A percentile compares a stretch with the other conserved stretches of the same genome.
These are phyloP conservation scores for Halichoeres trimaculatus DNA, from an alignment of 2,113 vertebrate genomes.

Conservation along the genomic window DNA sequence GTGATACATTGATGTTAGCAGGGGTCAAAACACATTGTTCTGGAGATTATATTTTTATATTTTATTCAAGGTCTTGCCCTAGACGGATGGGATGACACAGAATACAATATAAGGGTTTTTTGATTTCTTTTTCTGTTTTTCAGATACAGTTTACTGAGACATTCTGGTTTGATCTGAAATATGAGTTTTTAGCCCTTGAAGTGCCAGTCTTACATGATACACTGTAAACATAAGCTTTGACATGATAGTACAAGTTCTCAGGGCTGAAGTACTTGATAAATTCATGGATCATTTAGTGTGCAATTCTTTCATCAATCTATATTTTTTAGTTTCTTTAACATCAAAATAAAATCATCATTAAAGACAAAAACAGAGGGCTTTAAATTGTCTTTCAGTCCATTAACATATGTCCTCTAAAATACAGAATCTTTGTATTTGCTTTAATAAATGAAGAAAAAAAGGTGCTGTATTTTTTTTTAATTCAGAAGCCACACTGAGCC, in stretches of 20 bases:
- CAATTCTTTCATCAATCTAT: too few relatives aligned
- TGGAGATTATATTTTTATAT: constrained; percentile 20
- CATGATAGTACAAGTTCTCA: neutral
- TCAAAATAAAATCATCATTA: too few relatives aligned
- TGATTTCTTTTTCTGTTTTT: neutral
- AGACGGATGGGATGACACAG: constrained; percentile 8
- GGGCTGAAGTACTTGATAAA: too few relatives aligned
- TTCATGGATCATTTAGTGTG: too few relatives aligned
- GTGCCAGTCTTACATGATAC: neutral
- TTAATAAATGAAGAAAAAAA: too few relatives aligned
- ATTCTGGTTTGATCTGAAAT: neutral
- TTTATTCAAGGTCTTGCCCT: neutral
- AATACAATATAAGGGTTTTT: neutral
- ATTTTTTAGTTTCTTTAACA: too few relatives aligned
- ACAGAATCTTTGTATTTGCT: too few relatives aligned
- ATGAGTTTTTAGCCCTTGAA: neutral
- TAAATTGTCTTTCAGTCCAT: too few relatives aligned
- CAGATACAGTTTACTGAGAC: neutral
- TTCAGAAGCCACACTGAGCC: too few relatives aligned
- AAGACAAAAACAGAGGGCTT: too few relatives aligned
- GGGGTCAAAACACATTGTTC: constrained; percentile 27
- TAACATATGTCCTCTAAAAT: too few relatives aligned
- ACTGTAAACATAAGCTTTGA: neutral
- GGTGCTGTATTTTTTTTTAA: too few relatives aligned
- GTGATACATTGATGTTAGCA: constrained; percentile 31